Percentiles rank a stretch among this genome's conserved stretches.
These are phyloP conservation scores for Agonopterix subpropinquella DNA, from an alignment of 2,888 invertebrate genomes.

Conservation along the genomic window DNA sequence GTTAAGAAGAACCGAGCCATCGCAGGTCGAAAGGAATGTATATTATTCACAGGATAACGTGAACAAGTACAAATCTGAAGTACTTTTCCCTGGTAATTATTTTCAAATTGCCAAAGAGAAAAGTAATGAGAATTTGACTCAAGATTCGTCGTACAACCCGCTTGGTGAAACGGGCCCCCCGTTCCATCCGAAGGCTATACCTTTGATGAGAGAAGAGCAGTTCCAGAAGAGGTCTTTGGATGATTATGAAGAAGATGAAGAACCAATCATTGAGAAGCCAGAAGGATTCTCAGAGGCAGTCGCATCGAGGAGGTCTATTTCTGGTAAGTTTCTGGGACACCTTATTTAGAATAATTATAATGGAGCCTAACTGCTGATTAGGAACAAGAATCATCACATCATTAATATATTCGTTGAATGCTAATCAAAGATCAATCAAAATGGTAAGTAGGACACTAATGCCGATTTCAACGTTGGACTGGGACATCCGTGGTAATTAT, in stretches of 20 bases:
- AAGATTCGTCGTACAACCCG: constrained; percentile 23
- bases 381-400: too few species aligned
- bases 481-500: too few species aligned
- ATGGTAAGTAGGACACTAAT: too few species aligned
- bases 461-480: too few species aligned
- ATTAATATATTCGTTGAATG: too few species aligned
- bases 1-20: constrained; percentile 30
- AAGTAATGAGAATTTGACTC: constrained; percentile 35
- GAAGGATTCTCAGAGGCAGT: constrained; percentile 40
- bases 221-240: constrained; percentile 52
- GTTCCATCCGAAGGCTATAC: constrained; percentile 55
- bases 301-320: constrained; percentile 59
- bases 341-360: too few species aligned
- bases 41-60: constrained; percentile 44
- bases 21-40: constrained; percentile 40
- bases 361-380: too few species aligned
- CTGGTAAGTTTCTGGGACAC: constrained; percentile 38
- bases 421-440: too few species aligned
- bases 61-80: constrained; percentile 46
- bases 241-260: constrained; percentile 22
- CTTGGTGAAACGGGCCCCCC: constrained; percentile 17
- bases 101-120: constrained; percentile 67
- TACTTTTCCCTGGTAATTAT: constrained; percentile 70
- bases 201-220: constrained; percentile 49
- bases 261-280: constrained; percentile 49